Base-by-base conservation (phyloP, 2,113 vertebrate species). In the Arothron firmamentum region DNA sequence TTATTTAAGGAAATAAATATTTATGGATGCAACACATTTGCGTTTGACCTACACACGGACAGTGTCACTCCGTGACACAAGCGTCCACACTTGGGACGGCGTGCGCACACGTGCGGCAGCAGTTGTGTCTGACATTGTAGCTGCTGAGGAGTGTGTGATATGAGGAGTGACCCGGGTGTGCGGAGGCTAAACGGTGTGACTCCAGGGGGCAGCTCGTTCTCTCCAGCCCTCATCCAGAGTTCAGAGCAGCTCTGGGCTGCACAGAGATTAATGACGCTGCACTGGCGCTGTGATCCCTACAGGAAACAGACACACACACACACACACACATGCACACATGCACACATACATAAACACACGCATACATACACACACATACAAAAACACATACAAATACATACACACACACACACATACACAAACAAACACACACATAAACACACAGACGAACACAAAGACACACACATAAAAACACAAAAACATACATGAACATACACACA, bases 251-350 rank as follows among this genome's bases (percentile, higher is more conserved):
- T 86, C 81, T 81, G 53, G 52, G 77, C 84, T 67, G 79, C 74
- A 8, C 56, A 23, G 64, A 85, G 88, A 88, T 89, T 88, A 88
- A 89, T 89, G 88, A 85, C 85, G 84, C 88, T 62, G 74, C 75
- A n/a, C 63, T 75, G 70, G 68, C 68, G 80, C 78, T 64, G 63
- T 80, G 83, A 87, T 84, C 78, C 78, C 79, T 63, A 53, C 81
- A 80, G 79, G 77, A 81, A 54, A 74, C 72, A 69, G 53, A 51
- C 67, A 58, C 69, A 62, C 52, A 62, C 67, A 65, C 46, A 45
- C 18, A 21, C 23, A 2, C 18, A 50, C 23, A 42, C 61, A 63
- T 72, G 59, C 48, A 61, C 68, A 63, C 65, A 20, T n/a, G 21
- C 19, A 20, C 48, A 50, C 19, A 60, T n/a, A n/a, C n/a, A n/a